Evolutionary conservation across 2,888 invertebrate genomes (phyloP), one percentile per base, ranked within the genome.

Genomic region (Chironomus tentans): DNA sequence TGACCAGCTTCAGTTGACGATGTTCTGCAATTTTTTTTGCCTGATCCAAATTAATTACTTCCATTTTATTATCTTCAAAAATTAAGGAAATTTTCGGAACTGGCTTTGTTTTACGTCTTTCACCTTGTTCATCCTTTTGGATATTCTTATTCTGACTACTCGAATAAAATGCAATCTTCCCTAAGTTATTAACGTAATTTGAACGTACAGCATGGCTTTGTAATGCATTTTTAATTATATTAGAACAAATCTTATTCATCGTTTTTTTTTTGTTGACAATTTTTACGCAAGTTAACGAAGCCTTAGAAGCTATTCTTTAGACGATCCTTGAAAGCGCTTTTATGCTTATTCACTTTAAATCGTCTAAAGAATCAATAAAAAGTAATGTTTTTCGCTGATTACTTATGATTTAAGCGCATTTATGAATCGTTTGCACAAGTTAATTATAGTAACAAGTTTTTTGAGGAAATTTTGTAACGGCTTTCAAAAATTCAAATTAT

Each of bases 21-120:
- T 90, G 86, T 77, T 87, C 85, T 0, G 92, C 90, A 77, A 93
- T 80, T 81, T 87, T 91, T 79, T 89, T 86, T 0, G 93, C 93
- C 79, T 90, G 89, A 78, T 89, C 89, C 28, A 92, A 78, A 28
- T 90, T 88, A 0, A 87, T 87, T 3, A 92, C 85, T 77, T 84
- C 86, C 21, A 90, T 82, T 46, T 86, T 83, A 79, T 89, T 84
- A 81, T 90, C 87, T 47, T 86, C 83, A 50, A 85, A 84, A 77
- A 92, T 84, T 38, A 93, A 82, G 0, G 91, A 92, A 78, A 93
- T 89, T 82, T 87, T 88, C n/a, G 74, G 74, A 1, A 62, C 46
- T 18, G 56, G 15, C 18, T 56, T 56, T 2, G 56, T 56, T 15
- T 56, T 56, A 7, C 18, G n/a, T 56, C 56, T 18, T 7, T 56